Evolutionary conservation across 2,113 vertebrate genomes (phyloP).

Genomic region (Desmodus rotundus): DNA sequence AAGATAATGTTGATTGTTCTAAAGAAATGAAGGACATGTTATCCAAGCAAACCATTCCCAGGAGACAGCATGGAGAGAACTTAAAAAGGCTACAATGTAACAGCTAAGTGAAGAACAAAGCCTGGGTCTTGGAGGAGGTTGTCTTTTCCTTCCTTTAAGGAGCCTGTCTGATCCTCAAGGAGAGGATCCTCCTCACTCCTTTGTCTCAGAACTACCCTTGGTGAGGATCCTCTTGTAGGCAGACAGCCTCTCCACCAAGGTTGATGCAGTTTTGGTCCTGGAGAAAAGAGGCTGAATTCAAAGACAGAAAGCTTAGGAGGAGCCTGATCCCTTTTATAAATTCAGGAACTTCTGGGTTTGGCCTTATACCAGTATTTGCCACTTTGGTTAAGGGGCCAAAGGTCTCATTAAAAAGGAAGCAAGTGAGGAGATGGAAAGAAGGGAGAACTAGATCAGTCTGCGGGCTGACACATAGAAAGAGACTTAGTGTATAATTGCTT

Average conservation of each 20-base stretch:
- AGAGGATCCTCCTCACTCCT: not conserved
- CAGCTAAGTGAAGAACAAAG: conserved; percentile 10
- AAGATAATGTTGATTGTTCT: not conserved
- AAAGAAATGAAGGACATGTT: conserved; percentile 26
- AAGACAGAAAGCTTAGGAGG: conserved; percentile 4
- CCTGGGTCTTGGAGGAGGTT: not conserved
- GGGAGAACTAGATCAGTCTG: not conserved
- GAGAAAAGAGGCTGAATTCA: not conserved
- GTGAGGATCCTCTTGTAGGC: not conserved
- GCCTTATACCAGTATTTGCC: not conserved
- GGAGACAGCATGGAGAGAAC: not conserved
- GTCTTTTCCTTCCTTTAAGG: not conserved
- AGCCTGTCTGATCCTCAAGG: not conserved
- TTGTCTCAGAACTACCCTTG: not conserved
- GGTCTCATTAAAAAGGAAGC: not conserved
- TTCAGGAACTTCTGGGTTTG: conserved; percentile 33
- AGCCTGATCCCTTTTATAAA: not conserved
- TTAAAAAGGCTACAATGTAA: not conserved
- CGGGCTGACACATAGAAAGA: not conserved
- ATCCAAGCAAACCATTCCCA: not conserved
- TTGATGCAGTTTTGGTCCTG: not conserved
- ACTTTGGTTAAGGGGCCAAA: conserved; percentile 24
- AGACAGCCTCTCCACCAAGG: not conserved
- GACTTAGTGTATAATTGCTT: not conserved
- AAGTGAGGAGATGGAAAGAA: not conserved